Conservation (phyloP, 2,113 vertebrate species). For the Engystomops pustulosus region DNA sequence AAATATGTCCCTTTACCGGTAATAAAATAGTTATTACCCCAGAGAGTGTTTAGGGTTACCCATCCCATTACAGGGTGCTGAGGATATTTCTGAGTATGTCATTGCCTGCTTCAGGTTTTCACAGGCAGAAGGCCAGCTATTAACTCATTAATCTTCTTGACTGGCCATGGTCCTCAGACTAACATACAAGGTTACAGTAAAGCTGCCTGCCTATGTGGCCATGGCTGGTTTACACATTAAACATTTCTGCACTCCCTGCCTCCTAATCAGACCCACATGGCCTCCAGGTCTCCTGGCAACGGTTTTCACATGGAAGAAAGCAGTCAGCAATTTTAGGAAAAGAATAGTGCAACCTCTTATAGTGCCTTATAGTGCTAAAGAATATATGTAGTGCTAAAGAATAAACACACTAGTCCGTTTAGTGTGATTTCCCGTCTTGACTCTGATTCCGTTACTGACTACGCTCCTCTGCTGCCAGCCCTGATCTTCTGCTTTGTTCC, state of each 20-base stretch:
- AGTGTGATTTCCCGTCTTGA: no score
- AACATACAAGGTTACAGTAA: background rate
- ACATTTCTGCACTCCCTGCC: background rate
- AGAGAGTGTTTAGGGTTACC: background rate
- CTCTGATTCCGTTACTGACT: no score
- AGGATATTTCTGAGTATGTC: background rate
- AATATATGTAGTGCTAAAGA: no score
- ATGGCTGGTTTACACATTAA: conserved; percentile 33
- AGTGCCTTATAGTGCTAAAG: background rate
- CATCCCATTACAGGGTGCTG: background rate
- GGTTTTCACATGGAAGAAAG: conserved; percentile 25
- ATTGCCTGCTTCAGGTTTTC: background rate
- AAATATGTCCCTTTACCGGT: no score
- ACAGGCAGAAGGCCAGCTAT: no score
- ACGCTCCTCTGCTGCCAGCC: no score
- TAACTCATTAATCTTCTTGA: conserved; percentile 8
- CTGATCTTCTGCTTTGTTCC: no score
- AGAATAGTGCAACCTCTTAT: background rate
- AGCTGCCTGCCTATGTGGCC: conserved; percentile 34
- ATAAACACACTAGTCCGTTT: no score
- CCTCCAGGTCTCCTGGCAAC: conserved; percentile 1
- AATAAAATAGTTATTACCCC: background rate
- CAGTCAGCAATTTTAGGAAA: conserved; percentile 43
- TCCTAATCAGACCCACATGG: conserved; percentile 39
- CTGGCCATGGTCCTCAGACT: background rate